phyloP scores from a whole-genome alignment of 2,888 invertebrate genomes.

The Thereva nobilitata region DNA sequence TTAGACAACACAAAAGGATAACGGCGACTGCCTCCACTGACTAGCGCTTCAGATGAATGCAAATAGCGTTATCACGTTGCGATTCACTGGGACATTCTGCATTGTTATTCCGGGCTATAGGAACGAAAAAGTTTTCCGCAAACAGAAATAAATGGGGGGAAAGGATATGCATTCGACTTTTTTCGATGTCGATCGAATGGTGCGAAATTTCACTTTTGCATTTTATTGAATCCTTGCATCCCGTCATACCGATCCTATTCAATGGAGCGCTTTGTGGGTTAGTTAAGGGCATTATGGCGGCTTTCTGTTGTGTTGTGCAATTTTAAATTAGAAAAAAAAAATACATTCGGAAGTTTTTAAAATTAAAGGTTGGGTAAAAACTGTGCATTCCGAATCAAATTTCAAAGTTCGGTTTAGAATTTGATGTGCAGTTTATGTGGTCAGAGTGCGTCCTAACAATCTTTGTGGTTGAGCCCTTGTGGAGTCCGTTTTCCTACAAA shows the following conservation, averaged over 20 bases:
- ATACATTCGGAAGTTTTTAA: too few relatives aligned
- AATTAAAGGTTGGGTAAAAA: too few relatives aligned
- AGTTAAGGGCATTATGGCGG: background rate
- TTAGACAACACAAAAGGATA: conserved; percentile 7
- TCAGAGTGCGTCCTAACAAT: too few relatives aligned
- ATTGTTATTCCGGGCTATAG: conserved; percentile 7
- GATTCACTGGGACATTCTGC: conserved; percentile 9
- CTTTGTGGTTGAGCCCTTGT: too few relatives aligned
- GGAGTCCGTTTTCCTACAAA: too few relatives aligned
- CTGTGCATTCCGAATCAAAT: too few relatives aligned
- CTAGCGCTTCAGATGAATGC: conserved; percentile 13
- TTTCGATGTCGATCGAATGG: background rate
- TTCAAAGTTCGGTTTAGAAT: too few relatives aligned
- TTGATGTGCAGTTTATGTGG: too few relatives aligned
- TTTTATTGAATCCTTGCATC: conserved; percentile 12
- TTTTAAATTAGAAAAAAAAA: too few relatives aligned
- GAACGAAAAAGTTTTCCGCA: conserved; percentile 1
- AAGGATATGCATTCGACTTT: conserved; percentile 7
- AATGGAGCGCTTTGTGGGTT: background rate
- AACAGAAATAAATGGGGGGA: conserved; percentile 1
- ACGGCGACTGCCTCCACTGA: background rate
- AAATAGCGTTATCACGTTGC: conserved; percentile 20
- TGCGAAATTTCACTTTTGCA: conserved; percentile 21
- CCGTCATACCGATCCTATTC: background rate
- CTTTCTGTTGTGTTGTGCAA: conserved; percentile 1